Evolutionary conservation across 2,888 invertebrate species (phyloP).

Genomic region (Parascotia fuliginaria): DNA sequence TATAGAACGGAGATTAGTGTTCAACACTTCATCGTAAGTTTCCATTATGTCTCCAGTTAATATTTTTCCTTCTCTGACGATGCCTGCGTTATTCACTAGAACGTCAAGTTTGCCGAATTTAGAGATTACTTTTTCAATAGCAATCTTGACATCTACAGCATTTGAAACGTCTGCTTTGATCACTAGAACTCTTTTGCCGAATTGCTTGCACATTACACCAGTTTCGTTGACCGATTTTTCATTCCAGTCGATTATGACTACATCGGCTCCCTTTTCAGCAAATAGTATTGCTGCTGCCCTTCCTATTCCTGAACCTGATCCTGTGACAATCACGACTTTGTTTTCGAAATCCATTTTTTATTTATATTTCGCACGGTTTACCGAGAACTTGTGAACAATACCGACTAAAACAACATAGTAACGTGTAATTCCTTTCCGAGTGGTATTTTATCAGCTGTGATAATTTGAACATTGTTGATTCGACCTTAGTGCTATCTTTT

Average conservation of each 20-base stretch:
- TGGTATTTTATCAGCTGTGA: no score
- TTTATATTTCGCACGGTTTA: no score
- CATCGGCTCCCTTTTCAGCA: constrained; percentile 19
- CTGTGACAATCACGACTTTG: constrained; percentile 9
- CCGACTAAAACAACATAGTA: no score
- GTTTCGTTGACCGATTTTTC: constrained; percentile 12
- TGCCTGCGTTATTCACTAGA: constrained; percentile 57
- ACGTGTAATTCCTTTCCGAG: no score
- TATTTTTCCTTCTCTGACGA: constrained; percentile 25
- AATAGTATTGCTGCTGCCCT: constrained; percentile 15
- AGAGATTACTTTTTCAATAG: constrained; percentile 47
- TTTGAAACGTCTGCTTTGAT: constrained; percentile 54
- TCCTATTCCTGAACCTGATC: constrained; percentile 20
- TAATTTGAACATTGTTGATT: no score
- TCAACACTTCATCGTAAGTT: constrained; percentile 48
- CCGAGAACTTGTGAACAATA: no score
- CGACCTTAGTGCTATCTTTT: no score
- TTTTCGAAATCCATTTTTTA: constrained; percentile 5
- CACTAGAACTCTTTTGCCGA: constrained; percentile 30
- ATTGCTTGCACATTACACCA: constrained; percentile 23
- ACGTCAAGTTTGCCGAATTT: constrained; percentile 52
- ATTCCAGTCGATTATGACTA: constrained; percentile 8
- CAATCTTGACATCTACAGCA: constrained; percentile 41
- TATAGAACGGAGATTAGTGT: constrained; percentile 48
- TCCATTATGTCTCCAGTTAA: constrained; percentile 29